A percentile compares a stretch with the other conserved stretches of the same genome.
Conservation (phyloP, 2,113 vertebrate species). For the Morphnarchus princeps region DNA sequence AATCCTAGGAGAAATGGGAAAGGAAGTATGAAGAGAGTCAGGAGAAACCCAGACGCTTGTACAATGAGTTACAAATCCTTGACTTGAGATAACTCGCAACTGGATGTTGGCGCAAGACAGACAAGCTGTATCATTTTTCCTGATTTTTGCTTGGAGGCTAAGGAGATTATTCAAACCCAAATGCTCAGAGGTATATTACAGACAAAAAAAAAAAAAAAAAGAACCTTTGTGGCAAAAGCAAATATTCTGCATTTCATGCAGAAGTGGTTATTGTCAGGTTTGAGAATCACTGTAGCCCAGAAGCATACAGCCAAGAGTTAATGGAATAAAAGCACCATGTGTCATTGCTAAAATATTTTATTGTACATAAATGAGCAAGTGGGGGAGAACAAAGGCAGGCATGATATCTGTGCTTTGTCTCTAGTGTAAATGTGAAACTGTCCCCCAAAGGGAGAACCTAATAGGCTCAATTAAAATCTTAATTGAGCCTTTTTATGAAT, state of each 20-base stretch:
- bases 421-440: background rate
- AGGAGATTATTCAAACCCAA: background rate
- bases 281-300: background rate
- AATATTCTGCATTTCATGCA: background rate
- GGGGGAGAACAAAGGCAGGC: background rate
- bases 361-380: background rate
- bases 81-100: background rate
- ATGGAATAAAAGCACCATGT: background rate
- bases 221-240: background rate
- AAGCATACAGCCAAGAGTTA: background rate
- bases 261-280: background rate
- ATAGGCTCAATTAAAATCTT: background rate
- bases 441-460: background rate
- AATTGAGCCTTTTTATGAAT: background rate
- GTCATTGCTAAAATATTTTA: background rate
- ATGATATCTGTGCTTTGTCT: background rate
- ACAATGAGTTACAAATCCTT: background rate
- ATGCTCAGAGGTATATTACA: background rate
- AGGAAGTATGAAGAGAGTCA: background rate
- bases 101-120: background rate
- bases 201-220: too few species aligned
- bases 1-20: background rate
- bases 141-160: background rate
- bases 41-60: accelerated
- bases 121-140: background rate